These are phyloP conservation scores for Centropyge bicolor DNA, from an alignment of 2,797 vertebrate species.

Conservation along the genomic window DNA sequence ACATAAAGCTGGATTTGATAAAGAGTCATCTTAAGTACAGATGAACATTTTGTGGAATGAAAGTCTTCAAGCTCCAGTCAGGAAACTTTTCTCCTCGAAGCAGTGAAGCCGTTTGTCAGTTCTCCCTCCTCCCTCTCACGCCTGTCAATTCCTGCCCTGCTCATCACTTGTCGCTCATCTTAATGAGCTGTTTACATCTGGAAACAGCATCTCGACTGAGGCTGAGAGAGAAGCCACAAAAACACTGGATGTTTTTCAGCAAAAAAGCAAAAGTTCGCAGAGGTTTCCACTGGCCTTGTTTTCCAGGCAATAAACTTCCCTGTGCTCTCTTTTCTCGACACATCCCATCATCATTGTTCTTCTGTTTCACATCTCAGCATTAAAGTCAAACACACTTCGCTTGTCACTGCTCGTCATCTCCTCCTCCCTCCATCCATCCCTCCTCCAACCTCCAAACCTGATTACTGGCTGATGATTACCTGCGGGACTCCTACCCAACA, in stretches of 20 bases:
- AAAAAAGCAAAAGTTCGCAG: background rate
- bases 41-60: background rate
- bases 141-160: slow-evolving; percentile 37
- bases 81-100: slow-evolving; percentile 11
- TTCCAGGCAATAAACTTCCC: background rate
- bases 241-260: background rate
- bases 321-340: background rate
- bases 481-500: slow-evolving; percentile 17
- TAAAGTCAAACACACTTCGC: background rate
- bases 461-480: slow-evolving; percentile 50
- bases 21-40: background rate
- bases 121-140: background rate
- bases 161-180: slow-evolving; percentile 37
- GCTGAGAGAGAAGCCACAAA: slow-evolving; percentile 18
- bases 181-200: slow-evolving; percentile 42
- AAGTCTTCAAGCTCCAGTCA: background rate
- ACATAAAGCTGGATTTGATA: background rate
- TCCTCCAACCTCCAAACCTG: background rate
- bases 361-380: background rate
- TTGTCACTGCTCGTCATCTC: background rate
- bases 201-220: slow-evolving; percentile 30
- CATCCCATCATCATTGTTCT: background rate
- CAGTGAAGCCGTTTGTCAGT: slow-evolving; percentile 6
- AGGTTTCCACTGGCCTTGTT: background rate
- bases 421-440: background rate